Evolutionary conservation across 1,140 invertebrate genomes (phyloP).

Genomic region (Lepidurus couesii): DNA sequence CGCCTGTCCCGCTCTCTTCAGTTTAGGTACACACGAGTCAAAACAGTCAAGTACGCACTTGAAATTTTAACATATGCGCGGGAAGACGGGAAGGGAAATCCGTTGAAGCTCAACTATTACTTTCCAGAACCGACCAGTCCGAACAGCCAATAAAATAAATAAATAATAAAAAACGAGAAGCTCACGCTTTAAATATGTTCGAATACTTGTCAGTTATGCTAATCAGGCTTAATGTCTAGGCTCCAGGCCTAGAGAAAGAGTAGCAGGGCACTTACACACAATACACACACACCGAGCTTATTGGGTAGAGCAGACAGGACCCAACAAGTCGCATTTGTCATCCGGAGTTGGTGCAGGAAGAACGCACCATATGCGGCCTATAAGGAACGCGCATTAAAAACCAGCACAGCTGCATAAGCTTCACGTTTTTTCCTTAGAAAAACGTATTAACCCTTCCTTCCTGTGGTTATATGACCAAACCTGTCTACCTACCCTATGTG

Average conservation of each 20-base stretch:
- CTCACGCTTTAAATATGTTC: too few relatives aligned
- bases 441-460: constrained; percentile 22
- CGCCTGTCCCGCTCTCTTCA: background rate
- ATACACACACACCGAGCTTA: too few relatives aligned
- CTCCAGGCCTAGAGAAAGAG: background rate
- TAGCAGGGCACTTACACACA: background rate
- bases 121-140: too few relatives aligned
- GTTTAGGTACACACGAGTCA: background rate
- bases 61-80: background rate
- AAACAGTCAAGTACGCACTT: constrained; percentile 10
- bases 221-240: background rate
- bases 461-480: constrained; percentile 2
- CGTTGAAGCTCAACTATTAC: background rate
- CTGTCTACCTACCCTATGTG: background rate
- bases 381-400: background rate
- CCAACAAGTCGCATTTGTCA: background rate
- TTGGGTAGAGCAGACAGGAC: background rate
- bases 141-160: too few relatives aligned
- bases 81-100: background rate
- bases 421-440: background rate
- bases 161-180: too few relatives aligned
- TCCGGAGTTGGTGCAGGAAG: background rate
- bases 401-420: background rate
- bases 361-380: background rate
- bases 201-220: background rate